Evolutionary conservation across 1,140 invertebrate species (phyloP).

Genomic region (Philaenus spumarius): DNA sequence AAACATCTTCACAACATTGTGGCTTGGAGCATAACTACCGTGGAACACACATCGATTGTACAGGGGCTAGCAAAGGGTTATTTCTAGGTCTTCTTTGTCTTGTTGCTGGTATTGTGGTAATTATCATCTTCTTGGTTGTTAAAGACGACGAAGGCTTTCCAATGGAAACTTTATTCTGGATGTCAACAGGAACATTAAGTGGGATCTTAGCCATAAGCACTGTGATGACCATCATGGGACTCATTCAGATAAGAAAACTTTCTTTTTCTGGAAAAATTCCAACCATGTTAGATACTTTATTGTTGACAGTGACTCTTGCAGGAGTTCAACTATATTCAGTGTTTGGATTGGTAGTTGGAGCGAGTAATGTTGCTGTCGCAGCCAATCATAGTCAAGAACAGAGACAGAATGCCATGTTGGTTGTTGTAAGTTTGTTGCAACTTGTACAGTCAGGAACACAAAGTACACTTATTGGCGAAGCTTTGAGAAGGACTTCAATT

Average conservation of each 20-base stretch:
- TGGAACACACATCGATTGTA: slow-evolving; percentile 43
- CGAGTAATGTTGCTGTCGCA: slow-evolving; percentile 42
- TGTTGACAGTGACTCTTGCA: slow-evolving; percentile 44
- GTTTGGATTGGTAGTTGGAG: slow-evolving; percentile 48
- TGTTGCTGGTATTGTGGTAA: slow-evolving; percentile 51
- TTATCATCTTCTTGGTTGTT: slow-evolving; percentile 57
- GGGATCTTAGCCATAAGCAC: slow-evolving; percentile 40
- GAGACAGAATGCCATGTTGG: slow-evolving; percentile 41
- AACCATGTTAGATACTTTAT: slow-evolving; percentile 42
- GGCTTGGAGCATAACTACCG: no score
- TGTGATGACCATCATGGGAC: slow-evolving; percentile 29
- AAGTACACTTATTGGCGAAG: slow-evolving; percentile 55
- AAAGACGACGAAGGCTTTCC: slow-evolving; percentile 49
- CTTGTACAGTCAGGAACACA: slow-evolving; percentile 51
- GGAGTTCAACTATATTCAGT: slow-evolving; percentile 52
- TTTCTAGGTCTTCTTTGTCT: slow-evolving; percentile 54
- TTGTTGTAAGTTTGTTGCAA: slow-evolving; percentile 43
- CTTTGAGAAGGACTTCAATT: slow-evolving; percentile 46
- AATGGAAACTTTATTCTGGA: slow-evolving; percentile 41
- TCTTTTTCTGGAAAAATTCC: slow-evolving; percentile 40
- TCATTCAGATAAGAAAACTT: slow-evolving; percentile 42
- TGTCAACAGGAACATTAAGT: slow-evolving; percentile 42
- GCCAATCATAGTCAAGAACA: slow-evolving; percentile 31
- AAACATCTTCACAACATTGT: neutral
- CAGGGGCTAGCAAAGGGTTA: slow-evolving; percentile 51